Evolutionary conservation across 53 echinoderm and acorn worm species (phyloP), one percentile per base, ranked within the genome.

Genomic region (Echinometra lucunter): DNA sequence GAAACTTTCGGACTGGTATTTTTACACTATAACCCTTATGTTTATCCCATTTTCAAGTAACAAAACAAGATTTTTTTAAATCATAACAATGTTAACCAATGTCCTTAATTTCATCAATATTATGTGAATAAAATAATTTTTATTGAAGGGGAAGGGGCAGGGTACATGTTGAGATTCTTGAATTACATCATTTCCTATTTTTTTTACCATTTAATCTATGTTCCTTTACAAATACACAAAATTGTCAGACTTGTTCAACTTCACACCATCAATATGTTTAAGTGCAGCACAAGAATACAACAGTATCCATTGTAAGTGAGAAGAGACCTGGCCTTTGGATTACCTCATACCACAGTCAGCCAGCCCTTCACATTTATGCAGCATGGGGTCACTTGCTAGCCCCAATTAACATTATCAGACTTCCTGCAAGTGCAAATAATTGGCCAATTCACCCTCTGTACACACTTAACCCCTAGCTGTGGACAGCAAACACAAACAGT

Each of bases 341-440:
- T 53, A 90, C 58, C 90, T 90, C 85, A 78, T 78, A 85, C 53
- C 85, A n/a, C 85, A n/a, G 28, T 21, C 66, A 38, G 58, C 45
- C 23, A 38, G 34, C 55, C 89, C 55, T 91, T 40, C 66, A 91
- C 66, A 58, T 91, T 66, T 66, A 44, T 91, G 69, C 91, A 12
- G 70, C 91, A 91, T 91, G 91, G 91, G 91, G 91, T 91, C 91
- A 91, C 42, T 69, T 3, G 13, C 70, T 66, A 69, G 69, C 70
- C 66, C 91, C 91, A 91, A 91, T 91, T 91, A 91, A 91, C 91
- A 91, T 91, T 91, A 56, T 63, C 44, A 91, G 69, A 91, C 91
- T 91, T 91, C 91, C 91, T 91, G 70, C 66, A 70, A 66, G 16
- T 45, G 91, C 91, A 91, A 91, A 91, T 69, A 91, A 67, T 63